Conservation (phyloP, 2,113 vertebrate genomes). For the Ictalurus furcatus region DNA sequence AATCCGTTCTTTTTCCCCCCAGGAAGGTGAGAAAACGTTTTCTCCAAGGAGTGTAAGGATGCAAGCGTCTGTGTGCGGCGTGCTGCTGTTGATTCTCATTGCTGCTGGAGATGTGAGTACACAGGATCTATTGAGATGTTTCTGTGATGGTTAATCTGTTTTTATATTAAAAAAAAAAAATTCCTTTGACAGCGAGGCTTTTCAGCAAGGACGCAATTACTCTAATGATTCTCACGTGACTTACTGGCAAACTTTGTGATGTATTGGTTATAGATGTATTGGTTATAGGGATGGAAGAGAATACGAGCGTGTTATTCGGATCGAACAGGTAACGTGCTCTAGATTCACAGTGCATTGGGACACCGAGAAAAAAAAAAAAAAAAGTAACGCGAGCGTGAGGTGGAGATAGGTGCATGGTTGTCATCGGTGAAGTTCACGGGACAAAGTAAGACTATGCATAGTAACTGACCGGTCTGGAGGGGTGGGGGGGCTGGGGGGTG, state of each 20-base stretch:
- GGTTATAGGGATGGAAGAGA: not conserved
- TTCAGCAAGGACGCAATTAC: not conserved
- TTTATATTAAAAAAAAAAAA: not conserved
- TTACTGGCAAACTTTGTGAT: not conserved
- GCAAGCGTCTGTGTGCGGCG: not conserved
- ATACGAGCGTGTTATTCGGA: not conserved
- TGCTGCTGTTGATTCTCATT: constrained; percentile 21
- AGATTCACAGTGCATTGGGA: not conserved
- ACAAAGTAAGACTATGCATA: not conserved
- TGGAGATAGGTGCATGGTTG: not conserved
- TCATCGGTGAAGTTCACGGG: not conserved
- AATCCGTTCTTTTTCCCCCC: not conserved
- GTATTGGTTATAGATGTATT: not conserved
- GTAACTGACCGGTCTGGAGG: not conserved
- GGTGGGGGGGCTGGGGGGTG: not conserved
- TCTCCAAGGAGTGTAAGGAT: constrained; percentile 15
- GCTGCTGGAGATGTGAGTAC: constrained; percentile 44
- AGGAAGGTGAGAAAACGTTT: constrained; percentile 21
- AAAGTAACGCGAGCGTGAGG: not conserved
- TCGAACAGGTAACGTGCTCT: not conserved
- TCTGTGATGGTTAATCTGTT: not conserved
- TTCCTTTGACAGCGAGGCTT: not conserved
- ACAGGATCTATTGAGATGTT: not conserved
- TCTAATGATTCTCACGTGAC: not conserved
- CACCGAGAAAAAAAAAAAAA: not conserved